Percentiles rank a stretch among this genome's conserved stretches.
These are phyloP conservation scores for Cepaea nemoralis DNA, from an alignment of 1,140 invertebrate species.

Conservation along the genomic window DNA sequence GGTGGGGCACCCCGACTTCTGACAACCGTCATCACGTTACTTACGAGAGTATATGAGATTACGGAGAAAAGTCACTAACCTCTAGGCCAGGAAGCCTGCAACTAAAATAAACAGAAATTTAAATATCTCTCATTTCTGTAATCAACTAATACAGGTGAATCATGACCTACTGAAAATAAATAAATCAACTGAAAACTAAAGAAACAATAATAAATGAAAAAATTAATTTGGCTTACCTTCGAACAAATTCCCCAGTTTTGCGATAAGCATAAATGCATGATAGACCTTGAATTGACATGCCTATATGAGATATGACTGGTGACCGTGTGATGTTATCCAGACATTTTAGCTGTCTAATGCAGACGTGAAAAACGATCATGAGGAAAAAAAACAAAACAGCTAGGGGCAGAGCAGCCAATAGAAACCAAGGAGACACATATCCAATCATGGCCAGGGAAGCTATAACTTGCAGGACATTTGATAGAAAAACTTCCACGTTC, in stretches of 20 bases:
- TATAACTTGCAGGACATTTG: conserved; percentile 75
- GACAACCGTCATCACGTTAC: too few relatives aligned
- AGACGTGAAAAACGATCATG: conserved; percentile 71
- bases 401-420: conserved; percentile 75
- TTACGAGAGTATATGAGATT: too few relatives aligned
- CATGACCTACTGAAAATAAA: too few relatives aligned
- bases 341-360: conserved; percentile 78
- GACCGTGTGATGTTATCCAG: conserved; percentile 77
- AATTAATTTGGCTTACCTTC: conserved; percentile 61
- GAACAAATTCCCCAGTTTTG: conserved; percentile 68
- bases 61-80: too few relatives aligned
- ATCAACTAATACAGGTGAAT: too few relatives aligned
- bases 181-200: too few relatives aligned
- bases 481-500: conserved; percentile 77
- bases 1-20: too few relatives aligned
- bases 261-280: conserved; percentile 78
- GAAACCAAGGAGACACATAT: conserved; percentile 78
- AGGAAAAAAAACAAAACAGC: conserved; percentile 75
- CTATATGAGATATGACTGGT: conserved; percentile 79
- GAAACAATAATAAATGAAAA: background rate
- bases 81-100: too few relatives aligned
- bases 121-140: too few relatives aligned
- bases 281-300: conserved; percentile 78
- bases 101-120: too few relatives aligned
- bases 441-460: conserved; percentile 73